Evolutionary conservation across 2,797 vertebrate genomes (phyloP).

Genomic region (Phylloscopus collybita): DNA sequence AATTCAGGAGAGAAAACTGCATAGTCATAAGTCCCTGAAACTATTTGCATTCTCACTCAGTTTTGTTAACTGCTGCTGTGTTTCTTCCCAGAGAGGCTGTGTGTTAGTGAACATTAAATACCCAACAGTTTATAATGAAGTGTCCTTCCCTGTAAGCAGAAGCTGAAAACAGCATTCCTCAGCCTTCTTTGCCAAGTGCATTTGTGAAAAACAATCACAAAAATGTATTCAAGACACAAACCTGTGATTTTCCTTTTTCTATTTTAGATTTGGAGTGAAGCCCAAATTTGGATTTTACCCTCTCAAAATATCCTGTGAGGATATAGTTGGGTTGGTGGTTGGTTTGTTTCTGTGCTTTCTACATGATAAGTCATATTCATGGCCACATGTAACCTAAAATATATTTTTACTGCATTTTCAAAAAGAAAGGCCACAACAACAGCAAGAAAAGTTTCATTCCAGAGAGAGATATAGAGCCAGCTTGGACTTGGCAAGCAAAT

Average conservation of each 20-base stretch:
- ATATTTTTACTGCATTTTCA: background rate
- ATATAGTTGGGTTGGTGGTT: background rate
- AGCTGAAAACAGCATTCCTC: background rate
- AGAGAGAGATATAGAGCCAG: slow-evolving; percentile 38
- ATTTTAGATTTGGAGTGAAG: background rate
- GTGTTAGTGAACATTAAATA: background rate
- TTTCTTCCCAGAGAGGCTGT: background rate
- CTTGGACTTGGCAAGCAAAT: slow-evolving; percentile 39
- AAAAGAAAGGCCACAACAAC: background rate
- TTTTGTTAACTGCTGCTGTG: background rate
- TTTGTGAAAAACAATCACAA: background rate
- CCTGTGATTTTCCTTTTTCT: background rate
- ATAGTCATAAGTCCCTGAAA: background rate
- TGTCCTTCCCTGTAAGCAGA: background rate
- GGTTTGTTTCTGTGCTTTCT: background rate
- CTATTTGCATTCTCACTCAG: slow-evolving; percentile 11
- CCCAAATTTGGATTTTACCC: background rate
- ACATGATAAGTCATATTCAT: background rate
- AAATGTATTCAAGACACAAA: background rate
- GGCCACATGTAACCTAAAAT: background rate
- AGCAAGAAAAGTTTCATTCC: slow-evolving; percentile 55
- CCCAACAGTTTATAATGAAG: background rate
- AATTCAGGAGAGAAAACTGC: background rate
- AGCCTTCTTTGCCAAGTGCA: background rate
- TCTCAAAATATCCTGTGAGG: background rate